phyloP scores from a whole-genome alignment of 2,113 vertebrate species.

The Echinops telfairi region DNA sequence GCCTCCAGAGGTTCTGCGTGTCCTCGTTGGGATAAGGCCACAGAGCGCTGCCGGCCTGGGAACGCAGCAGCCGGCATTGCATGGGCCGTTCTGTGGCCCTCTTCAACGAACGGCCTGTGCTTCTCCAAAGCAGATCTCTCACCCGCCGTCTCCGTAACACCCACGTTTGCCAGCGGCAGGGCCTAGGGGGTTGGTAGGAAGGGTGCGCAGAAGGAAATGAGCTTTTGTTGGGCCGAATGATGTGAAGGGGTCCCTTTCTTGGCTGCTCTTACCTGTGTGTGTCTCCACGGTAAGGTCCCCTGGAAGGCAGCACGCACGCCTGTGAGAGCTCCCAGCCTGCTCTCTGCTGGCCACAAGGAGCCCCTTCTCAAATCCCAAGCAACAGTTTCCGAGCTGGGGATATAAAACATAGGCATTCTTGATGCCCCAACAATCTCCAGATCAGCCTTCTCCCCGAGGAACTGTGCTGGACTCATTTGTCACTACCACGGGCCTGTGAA shows the following conservation, averaged over 20 bases:
- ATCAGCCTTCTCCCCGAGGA: background rate
- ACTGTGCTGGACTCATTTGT: background rate
- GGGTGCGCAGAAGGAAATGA: background rate
- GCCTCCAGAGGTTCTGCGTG: background rate
- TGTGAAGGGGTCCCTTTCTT: background rate
- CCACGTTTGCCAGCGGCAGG: too few relatives aligned
- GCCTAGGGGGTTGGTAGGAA: too few relatives aligned
- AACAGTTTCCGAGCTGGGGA: background rate
- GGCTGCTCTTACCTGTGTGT: background rate
- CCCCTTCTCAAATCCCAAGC: background rate
- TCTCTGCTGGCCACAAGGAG: background rate
- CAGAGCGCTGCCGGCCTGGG: background rate
- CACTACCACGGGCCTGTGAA: background rate
- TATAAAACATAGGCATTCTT: background rate
- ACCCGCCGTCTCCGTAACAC: background rate
- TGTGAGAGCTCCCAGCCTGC: background rate
- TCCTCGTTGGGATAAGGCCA: background rate
- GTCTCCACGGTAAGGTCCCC: background rate
- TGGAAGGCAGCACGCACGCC: background rate
- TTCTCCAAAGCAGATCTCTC: conserved; percentile 9
- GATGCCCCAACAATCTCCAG: background rate
- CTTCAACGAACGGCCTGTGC: background rate
- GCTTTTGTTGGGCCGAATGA: background rate
- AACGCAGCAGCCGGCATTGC: background rate
- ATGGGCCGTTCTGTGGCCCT: background rate